Base-by-base conservation (phyloP, 2,113 vertebrate genomes). In the Condylura cristata region DNA sequence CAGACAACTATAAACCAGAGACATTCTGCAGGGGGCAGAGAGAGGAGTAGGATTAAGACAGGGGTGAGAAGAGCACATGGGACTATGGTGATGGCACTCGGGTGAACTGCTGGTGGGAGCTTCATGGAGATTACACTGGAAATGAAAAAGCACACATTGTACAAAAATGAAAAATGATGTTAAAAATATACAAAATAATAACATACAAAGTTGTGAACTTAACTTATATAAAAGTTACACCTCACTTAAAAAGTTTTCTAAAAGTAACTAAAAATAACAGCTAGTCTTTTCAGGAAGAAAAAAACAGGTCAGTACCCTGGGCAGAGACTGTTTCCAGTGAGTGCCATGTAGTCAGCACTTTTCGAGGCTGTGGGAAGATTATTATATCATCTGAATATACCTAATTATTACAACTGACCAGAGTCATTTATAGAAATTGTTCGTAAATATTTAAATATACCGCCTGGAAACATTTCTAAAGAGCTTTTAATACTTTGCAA, bases 371-470 rank as follows among this genome's bases (percentile, higher is more conserved):
- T 76, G 53, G 39, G 30, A 66, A 96, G 30, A 66, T 84, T 53
- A 51, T 79, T 32, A 13, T 63, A 51, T 89, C 75, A 89, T 53
- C 48, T 60, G 53, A 93, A 90, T 72, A 76, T 68, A 85, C 48
- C 94, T 97, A 87, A 95, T 90, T 95, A 96, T 91, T 80, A 95
- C 91, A 95, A 96, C 80, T 94, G 86, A 56, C 86, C 86, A 63
- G 80, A 94, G 91, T 68, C 94, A 96, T 95, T 97, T 96, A 91
- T 95, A 94, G 86, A 96, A 91, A 96, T 81, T 53, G 24, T 75
- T 94, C 91, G 96, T 97, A 84, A 94, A 96, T 90, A 93, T 96
- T 96, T 94, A 87, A 95, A 58, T 82, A 72, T n/a, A 51, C 79
- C 85, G 65, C 56, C 93, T 51, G 56, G 61, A 89, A 82, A 94